phyloP scores from a whole-genome alignment of 2,113 vertebrate species.

The Hassar affinis region DNA sequence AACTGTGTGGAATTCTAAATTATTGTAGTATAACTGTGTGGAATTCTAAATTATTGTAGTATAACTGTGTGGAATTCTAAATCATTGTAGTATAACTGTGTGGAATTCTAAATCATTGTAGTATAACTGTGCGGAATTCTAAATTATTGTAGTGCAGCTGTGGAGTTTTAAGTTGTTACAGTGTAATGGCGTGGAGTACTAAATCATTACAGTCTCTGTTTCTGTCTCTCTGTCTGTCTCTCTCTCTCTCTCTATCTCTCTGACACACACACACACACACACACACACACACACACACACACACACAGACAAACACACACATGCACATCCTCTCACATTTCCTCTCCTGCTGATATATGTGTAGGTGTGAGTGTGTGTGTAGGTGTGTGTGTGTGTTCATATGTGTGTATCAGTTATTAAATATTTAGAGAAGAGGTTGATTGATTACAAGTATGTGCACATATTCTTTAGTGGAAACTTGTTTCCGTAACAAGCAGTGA shows the following conservation, averaged over 20 bases:
- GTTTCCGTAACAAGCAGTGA: conserved; percentile 59
- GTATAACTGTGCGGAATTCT: background rate
- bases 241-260: no score
- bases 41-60: background rate
- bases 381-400: background rate
- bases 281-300: background rate
- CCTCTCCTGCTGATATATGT: background rate
- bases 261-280: background rate
- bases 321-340: background rate
- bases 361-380: background rate
- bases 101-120: background rate
- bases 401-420: background rate
- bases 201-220: background rate
- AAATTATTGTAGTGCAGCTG: background rate
- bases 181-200: no score
- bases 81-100: background rate
- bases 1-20: background rate
- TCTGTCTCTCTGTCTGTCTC: background rate
- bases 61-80: background rate
- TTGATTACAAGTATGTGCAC: background rate
- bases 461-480: background rate
- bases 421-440: conserved; percentile 23
- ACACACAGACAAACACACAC: conserved; percentile 3
- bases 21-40: background rate
- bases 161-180: background rate